A percentile compares a stretch with the other conserved stretches of the same genome.
Conservation (phyloP, 2,888 invertebrate species). For the Euproctis similis region DNA sequence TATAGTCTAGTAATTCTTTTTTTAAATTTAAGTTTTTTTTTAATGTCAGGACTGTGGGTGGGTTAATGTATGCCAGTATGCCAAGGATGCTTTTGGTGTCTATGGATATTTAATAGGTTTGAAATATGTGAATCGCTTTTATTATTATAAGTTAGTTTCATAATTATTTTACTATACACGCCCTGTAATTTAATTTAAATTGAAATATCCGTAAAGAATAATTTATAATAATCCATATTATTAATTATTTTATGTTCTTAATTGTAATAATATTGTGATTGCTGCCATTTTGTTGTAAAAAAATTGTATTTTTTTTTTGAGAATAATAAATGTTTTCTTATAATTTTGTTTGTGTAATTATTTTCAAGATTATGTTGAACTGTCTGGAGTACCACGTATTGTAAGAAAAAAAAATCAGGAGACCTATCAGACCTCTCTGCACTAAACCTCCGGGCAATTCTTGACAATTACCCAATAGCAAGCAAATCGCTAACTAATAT, state of each 20-base stretch:
- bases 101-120: background rate
- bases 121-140: conserved; percentile 2
- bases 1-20: conserved; percentile 22
- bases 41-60: conserved; percentile 1
- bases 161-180: background rate
- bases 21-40: conserved; percentile 5
- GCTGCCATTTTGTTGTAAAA: conserved; percentile 8
- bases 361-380: too few relatives aligned
- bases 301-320: conserved; percentile 25
- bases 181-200: background rate
- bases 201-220: too few relatives aligned
- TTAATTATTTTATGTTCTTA: background rate
- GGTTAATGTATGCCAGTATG: conserved; percentile 1
- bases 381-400: background rate
- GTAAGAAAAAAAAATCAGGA: background rate
- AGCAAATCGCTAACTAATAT: too few relatives aligned
- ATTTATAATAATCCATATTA: background rate
- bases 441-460: too few relatives aligned
- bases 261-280: conserved; percentile 1
- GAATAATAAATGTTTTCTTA: conserved; percentile 13
- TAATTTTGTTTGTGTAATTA: conserved; percentile 9
- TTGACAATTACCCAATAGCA: too few relatives aligned
- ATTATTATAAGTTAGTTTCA: background rate
- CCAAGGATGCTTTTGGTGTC: too few relatives aligned
- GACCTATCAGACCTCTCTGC: too few relatives aligned